Conservation (phyloP, 2,113 vertebrate species). For the Myotis brandtii region DNA sequence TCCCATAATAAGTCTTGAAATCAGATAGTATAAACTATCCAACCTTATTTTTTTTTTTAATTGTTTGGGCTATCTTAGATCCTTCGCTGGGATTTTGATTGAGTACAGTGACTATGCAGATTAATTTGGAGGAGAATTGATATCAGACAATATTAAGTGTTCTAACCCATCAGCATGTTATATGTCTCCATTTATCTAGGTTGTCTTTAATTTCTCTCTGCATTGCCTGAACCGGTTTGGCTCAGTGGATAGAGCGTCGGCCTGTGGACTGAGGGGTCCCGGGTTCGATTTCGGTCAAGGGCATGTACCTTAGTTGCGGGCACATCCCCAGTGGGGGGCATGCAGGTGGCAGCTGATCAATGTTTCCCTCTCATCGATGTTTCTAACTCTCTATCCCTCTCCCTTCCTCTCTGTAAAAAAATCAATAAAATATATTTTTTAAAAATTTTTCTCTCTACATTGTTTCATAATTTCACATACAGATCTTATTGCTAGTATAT, state of each 20-base stretch:
- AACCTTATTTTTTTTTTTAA: neutral
- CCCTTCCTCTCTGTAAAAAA: too few species aligned
- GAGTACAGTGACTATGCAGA: neutral
- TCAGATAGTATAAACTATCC: neutral
- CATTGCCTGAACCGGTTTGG: neutral
- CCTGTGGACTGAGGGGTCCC: too few species aligned
- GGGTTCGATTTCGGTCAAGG: too few species aligned
- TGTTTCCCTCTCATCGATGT: too few species aligned
- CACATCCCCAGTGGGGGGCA: too few species aligned
- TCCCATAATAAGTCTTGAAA: neutral
- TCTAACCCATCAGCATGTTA: neutral
- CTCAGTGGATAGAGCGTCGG: too few species aligned
- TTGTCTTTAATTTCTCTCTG: neutral
- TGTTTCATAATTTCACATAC: neutral
- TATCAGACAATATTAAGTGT: neutral
- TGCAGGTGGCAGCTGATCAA: too few species aligned
- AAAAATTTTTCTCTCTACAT: too few species aligned
- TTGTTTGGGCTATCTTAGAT: neutral
- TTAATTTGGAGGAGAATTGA: neutral
- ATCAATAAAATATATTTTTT: too few species aligned
- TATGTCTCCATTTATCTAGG: neutral
- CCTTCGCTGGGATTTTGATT: conserved; percentile 8
- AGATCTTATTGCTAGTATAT: neutral
- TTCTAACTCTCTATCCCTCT: too few species aligned
- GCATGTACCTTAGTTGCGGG: too few species aligned